Conservation (phyloP, 2,797 vertebrate species). For the Nyctibius grandis region DNA sequence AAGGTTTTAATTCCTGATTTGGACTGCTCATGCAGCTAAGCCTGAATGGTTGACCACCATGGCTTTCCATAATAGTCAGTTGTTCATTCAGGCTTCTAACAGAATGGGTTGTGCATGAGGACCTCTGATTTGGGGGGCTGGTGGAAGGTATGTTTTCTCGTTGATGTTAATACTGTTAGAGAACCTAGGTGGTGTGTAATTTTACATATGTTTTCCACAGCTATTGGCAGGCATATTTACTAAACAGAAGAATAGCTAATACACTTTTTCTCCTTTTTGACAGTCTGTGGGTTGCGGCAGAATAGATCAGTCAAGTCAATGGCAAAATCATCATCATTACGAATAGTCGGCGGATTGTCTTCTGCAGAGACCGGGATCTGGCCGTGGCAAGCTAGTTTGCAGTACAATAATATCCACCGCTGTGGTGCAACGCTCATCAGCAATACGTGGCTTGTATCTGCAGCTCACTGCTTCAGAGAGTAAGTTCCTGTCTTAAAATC, state of each 20-base stretch:
- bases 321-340: conserved; percentile 35
- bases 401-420: conserved; percentile 76
- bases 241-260: neutral
- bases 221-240: neutral
- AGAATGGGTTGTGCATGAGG: neutral
- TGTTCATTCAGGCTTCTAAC: neutral
- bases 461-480: conserved; percentile 91
- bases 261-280: neutral
- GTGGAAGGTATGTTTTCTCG: neutral
- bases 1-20: neutral
- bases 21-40: neutral
- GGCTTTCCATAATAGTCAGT: neutral
- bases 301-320: conserved; percentile 53
- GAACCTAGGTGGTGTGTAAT: neutral
- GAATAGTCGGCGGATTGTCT: conserved; percentile 82
- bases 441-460: conserved; percentile 86
- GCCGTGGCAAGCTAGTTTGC: conserved; percentile 93
- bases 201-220: neutral
- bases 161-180: neutral
- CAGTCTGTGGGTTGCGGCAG: conserved; percentile 71
- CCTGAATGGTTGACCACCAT: neutral
- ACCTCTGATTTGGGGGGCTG: neutral
- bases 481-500: conserved; percentile 54
- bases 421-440: conserved; percentile 90
- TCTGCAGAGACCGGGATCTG: conserved; percentile 81